Evolutionary conservation across 30 jellyfish, hydroid and myxozoan genomes (phyloP).

Genomic region (Nemopilema nomurai): DNA sequence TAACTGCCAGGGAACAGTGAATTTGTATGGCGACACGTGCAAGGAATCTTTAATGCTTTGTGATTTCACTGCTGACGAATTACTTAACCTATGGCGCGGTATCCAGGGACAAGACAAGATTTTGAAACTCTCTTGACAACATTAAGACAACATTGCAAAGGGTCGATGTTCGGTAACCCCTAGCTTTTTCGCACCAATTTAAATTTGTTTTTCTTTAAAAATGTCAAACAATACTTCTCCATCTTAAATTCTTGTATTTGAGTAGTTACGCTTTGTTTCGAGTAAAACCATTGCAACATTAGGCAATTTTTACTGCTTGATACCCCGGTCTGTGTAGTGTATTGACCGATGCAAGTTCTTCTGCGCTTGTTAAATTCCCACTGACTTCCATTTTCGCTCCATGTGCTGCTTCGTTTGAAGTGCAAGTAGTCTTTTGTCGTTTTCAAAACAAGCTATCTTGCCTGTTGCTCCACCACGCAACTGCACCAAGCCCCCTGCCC

Average conservation of each 20-base stretch:
- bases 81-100: neutral
- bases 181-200: neutral
- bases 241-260: neutral
- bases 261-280: neutral
- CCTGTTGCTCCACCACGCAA: no score
- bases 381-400: neutral
- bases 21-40: neutral
- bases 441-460: no score
- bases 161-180: no score
- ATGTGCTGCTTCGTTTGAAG: neutral
- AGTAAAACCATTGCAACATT: neutral
- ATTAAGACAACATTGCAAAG: no score
- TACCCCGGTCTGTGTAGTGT: neutral
- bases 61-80: neutral
- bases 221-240: neutral
- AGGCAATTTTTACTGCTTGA: neutral
- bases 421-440: neutral
- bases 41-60: neutral
- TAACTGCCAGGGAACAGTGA: neutral
- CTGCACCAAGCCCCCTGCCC: no score
- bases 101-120: no score
- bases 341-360: no score
- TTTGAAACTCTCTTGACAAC: neutral
- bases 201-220: neutral
- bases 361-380: no score